phyloP scores from a whole-genome alignment of 2,113 vertebrate genomes.

The Sakesphorus luctuosus region DNA sequence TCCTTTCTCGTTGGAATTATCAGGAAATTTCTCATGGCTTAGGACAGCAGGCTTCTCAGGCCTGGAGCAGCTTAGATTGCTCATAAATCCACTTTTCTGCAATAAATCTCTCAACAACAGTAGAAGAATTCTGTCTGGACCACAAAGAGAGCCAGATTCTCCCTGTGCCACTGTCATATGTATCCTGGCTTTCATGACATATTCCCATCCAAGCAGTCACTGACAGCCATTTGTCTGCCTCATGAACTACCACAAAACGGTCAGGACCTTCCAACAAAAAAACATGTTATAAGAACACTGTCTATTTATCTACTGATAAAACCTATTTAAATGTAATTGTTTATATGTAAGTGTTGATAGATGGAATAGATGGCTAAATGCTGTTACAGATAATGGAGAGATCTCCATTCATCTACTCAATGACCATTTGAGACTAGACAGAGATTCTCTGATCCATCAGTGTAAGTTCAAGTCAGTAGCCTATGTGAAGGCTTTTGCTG shows the following conservation, averaged over 20 bases:
- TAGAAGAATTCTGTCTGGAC: not conserved
- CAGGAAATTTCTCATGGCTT: too few species aligned
- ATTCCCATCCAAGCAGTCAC: not conserved
- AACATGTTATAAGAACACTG: not conserved
- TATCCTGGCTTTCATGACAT: not conserved
- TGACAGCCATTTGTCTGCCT: not conserved
- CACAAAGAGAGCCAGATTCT: not conserved
- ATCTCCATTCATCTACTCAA: not conserved
- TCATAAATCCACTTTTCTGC: too few species aligned
- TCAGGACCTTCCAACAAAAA: not conserved
- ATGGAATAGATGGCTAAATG: not conserved
- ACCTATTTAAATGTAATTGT: not conserved
- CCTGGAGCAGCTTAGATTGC: too few species aligned
- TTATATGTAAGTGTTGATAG: not conserved
- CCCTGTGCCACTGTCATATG: not conserved
- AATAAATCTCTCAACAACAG: too few species aligned
- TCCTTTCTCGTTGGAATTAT: too few species aligned
- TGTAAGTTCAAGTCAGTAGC: not conserved
- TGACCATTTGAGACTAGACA: not conserved
- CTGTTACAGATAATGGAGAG: not conserved
- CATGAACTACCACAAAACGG: not conserved
- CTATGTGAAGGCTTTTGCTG: not conserved
- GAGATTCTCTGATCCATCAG: not conserved
- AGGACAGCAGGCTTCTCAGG: too few species aligned
- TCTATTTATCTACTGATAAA: not conserved